Base-by-base conservation (phyloP, 2,888 invertebrate genomes). In the Eilema griseolum region DNA sequence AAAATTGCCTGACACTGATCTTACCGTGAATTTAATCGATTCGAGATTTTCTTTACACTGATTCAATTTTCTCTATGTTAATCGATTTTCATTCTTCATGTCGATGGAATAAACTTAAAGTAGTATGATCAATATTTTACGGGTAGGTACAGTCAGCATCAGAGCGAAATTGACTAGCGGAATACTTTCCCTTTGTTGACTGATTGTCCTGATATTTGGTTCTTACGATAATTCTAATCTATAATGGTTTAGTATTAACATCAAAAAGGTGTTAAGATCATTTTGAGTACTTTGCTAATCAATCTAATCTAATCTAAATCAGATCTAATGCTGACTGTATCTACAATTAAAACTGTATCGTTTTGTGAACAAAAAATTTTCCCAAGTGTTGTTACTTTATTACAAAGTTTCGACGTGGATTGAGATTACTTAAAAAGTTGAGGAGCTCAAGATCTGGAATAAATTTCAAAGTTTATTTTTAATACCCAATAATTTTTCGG, bases 331-430 rank as follows among this genome's bases (percentile, higher is more conserved):
- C n/a, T n/a, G n/a, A n/a, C n/a, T n/a, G n/a, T n/a, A n/a, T n/a
- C n/a, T n/a, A n/a, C 24, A 41, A 77, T 74, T 77, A 72, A 82
- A 85, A 80, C 75, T 82, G 80, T 85, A 86, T 86, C 82, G 82
- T 85, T 85, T 83, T 71, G 75, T 71, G 77, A 83, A 85, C 84
- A 80, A 85, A 76, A 80, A 82, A 77, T 82, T 77, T 81, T 77
- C 74, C 80, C 77, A 84, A 85, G 80, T 84, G 81, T 83, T 87
- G 86, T 86, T 88, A 88, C 89, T 89, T 89, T 89, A 89, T 90
- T 86, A 89, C 86, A 76, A 90, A 90, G 88, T 90, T 90, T 88
- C 80, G 85, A 88, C 88, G 85, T 84, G 88, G 85, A 87, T 89
- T 83, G 85, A 86, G 88, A 89, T 89, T 89, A 89, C 89, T 89